Evolutionary conservation across 2,113 vertebrate genomes (phyloP).

Genomic region (Euleptes europaea): DNA sequence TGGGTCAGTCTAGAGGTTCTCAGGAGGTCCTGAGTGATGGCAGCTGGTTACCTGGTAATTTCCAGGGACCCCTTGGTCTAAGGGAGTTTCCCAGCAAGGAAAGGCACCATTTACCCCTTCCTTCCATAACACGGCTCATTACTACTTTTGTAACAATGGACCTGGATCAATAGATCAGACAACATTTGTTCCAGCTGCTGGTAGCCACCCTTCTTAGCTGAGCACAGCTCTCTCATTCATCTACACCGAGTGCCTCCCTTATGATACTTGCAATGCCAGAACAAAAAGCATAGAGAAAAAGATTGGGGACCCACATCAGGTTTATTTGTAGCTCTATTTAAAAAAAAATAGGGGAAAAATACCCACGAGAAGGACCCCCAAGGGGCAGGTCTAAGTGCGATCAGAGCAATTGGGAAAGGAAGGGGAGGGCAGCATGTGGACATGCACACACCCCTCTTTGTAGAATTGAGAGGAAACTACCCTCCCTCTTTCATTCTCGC

Average conservation of each 20-base stretch:
- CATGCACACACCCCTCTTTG: background rate
- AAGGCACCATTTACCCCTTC: too few relatives aligned
- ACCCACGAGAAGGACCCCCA: background rate
- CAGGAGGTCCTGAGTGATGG: too few relatives aligned
- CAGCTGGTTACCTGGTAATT: too few relatives aligned
- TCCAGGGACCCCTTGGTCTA: too few relatives aligned
- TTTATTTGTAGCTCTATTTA: slow-evolving; percentile 12
- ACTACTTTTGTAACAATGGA: background rate
- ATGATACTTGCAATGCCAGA: background rate
- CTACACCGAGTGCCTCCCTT: background rate
- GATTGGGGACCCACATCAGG: background rate
- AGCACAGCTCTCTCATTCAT: background rate
- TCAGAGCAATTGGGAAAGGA: background rate
- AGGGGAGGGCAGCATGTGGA: background rate
- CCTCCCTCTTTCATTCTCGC: background rate
- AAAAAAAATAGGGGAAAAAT: background rate
- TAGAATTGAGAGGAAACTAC: background rate
- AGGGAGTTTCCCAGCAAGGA: too few relatives aligned
- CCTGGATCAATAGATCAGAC: too few relatives aligned
- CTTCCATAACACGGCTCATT: background rate
- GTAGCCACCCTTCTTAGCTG: background rate
- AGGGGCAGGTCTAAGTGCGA: slow-evolving; percentile 15
- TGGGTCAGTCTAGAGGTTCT: too few relatives aligned
- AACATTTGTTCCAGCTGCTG: background rate
- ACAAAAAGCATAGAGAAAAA: background rate